Conservation (phyloP, 2,888 invertebrate species). For the Torymus auratus region DNA sequence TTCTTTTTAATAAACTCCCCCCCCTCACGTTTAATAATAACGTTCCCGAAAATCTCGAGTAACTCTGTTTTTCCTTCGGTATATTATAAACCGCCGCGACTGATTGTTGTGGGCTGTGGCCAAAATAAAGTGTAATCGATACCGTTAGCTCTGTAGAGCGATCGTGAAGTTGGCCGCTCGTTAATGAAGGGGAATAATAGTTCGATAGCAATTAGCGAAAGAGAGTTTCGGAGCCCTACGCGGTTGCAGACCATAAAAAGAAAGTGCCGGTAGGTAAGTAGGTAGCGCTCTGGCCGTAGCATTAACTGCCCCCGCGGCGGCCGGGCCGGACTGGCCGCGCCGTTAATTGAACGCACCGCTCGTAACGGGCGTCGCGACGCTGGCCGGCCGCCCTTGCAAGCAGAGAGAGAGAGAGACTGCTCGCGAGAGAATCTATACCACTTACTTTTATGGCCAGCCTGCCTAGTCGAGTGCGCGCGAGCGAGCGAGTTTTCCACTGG, state of each 20-base stretch:
- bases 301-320: conserved; percentile 73
- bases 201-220: conserved; percentile 76
- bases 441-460: conserved; percentile 75
- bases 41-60: too few species aligned
- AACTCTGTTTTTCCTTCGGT: too few species aligned
- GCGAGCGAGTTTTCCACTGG: conserved; percentile 60
- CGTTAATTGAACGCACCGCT: conserved; percentile 77
- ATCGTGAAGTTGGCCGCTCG: conserved; percentile 11
- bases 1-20: conserved; percentile 1
- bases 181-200: conserved; percentile 68
- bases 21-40: neutral
- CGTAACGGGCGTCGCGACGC: conserved; percentile 69
- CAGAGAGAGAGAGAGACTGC: neutral
- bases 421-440: conserved; percentile 73
- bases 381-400: conserved; percentile 29
- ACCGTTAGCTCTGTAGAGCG: neutral
- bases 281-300: conserved; percentile 60
- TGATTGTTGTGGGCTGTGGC: too few species aligned
- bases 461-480: conserved; percentile 68
- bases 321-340: conserved; percentile 70
- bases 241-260: conserved; percentile 73
- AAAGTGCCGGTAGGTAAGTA: conserved; percentile 75
- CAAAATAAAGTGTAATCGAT: conserved; percentile 11
- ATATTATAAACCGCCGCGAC: too few species aligned
- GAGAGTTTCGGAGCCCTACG: conserved; percentile 49